Percentiles rank a stretch among this genome's conserved stretches.
Conservation (phyloP, 1,140 invertebrate genomes). For the Mesaphorura yosii region DNA sequence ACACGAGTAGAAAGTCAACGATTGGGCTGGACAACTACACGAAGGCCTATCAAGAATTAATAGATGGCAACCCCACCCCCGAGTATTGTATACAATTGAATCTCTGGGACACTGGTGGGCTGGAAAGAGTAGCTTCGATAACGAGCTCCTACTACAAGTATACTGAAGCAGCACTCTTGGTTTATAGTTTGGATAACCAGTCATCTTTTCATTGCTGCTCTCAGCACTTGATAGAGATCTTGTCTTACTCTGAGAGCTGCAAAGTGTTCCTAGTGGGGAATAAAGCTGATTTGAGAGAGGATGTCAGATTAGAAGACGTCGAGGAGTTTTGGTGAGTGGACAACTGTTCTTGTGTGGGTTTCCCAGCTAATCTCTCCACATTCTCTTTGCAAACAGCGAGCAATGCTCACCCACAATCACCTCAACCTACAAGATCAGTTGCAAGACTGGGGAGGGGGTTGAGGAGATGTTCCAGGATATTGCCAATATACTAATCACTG, state of each 20-base stretch:
- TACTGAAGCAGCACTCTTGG: slow-evolving; percentile 77
- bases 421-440: slow-evolving; percentile 78
- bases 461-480: slow-evolving; percentile 85
- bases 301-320: slow-evolving; percentile 77
- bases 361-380: background rate
- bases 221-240: slow-evolving; percentile 75
- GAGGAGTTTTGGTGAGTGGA: slow-evolving; percentile 69
- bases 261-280: slow-evolving; percentile 88
- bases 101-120: slow-evolving; percentile 84
- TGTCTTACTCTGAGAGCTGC: slow-evolving; percentile 82
- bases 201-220: slow-evolving; percentile 82
- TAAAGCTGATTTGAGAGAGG: slow-evolving; percentile 64
- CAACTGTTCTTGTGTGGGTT: background rate
- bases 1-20: slow-evolving; percentile 63
- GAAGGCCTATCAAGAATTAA: slow-evolving; percentile 51
- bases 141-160: slow-evolving; percentile 89
- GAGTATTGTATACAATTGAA: background rate
- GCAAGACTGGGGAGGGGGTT: slow-evolving; percentile 73
- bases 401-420: slow-evolving; percentile 79
- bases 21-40: slow-evolving; percentile 82
- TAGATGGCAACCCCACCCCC: background rate
- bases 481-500: slow-evolving; percentile 58
- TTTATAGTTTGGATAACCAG: slow-evolving; percentile 79
- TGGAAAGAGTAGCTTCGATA: slow-evolving; percentile 82
- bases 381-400: slow-evolving; percentile 48